Conservation (phyloP, 2,113 vertebrate genomes). For the Alethe castanea region DNA sequence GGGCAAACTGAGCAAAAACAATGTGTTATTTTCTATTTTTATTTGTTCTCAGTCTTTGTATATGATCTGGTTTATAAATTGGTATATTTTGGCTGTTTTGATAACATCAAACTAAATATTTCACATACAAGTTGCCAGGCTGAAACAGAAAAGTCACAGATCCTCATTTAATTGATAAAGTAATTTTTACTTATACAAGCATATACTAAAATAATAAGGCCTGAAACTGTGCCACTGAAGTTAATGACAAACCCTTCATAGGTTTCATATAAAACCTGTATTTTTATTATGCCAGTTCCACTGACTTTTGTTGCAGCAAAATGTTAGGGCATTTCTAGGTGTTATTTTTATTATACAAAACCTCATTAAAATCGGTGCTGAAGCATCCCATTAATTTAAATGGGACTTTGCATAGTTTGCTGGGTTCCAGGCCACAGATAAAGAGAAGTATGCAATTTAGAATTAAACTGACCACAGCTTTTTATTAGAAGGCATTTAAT, state of each 20-base stretch:
- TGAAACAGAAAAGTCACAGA: background rate
- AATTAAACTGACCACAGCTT: slow-evolving; percentile 65
- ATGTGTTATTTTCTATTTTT: background rate
- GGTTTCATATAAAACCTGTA: slow-evolving; percentile 14
- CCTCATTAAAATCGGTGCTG: slow-evolving; percentile 55
- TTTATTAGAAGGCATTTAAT: slow-evolving; percentile 57
- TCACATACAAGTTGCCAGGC: background rate
- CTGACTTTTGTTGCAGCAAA: slow-evolving; percentile 21
- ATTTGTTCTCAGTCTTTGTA: background rate
- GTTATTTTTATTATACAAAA: slow-evolving; percentile 60
- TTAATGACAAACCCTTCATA: slow-evolving; percentile 12
- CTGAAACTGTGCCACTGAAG: slow-evolving; percentile 26
- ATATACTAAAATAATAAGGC: slow-evolving; percentile 20
- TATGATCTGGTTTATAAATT: background rate
- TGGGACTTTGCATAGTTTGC: slow-evolving; percentile 40
- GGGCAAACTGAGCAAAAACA: background rate
- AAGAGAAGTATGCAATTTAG: slow-evolving; percentile 41
- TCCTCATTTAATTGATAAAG: slow-evolving; percentile 36
- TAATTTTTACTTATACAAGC: slow-evolving; percentile 19
- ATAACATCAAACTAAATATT: background rate
- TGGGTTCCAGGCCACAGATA: slow-evolving; percentile 60
- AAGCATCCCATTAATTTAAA: slow-evolving; percentile 65
- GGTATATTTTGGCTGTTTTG: background rate
- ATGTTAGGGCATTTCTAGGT: slow-evolving; percentile 43
- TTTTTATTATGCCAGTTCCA: slow-evolving; percentile 48